phyloP scores from a whole-genome alignment of 2,888 invertebrate species.

The Diplolepis rosae region DNA sequence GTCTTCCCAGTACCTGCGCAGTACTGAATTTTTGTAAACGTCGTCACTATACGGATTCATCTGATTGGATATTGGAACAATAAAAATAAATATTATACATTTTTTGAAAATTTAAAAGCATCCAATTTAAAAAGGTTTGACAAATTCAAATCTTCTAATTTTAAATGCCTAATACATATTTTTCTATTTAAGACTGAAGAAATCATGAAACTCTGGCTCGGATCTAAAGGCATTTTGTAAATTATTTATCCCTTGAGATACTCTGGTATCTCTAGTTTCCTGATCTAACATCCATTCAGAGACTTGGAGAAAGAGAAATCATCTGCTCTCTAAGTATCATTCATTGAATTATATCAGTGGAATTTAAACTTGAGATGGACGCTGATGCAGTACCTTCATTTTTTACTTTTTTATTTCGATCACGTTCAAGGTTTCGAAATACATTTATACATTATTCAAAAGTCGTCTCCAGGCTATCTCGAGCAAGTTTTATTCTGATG shows the following conservation, averaged over 20 bases:
- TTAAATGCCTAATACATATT: neutral
- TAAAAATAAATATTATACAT: too few relatives aligned
- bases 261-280: neutral
- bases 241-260: neutral
- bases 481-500: neutral
- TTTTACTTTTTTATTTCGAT: neutral
- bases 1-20: too few relatives aligned
- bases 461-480: neutral
- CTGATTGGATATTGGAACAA: too few relatives aligned
- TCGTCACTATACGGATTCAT: too few relatives aligned
- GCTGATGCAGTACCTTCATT: neutral
- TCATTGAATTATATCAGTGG: neutral
- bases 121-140: too few relatives aligned
- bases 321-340: neutral
- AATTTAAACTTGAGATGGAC: neutral
- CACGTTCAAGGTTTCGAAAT: neutral
- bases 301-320: neutral
- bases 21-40: too few relatives aligned
- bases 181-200: neutral
- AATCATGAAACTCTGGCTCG: neutral
- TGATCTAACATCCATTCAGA: neutral
- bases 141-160: too few relatives aligned
- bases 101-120: too few relatives aligned
- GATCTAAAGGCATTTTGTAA: neutral
- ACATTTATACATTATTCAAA: neutral